Percentiles rank a stretch among this genome's conserved stretches.
phyloP scores from a whole-genome alignment of 2,888 invertebrate genomes.

The Heterodera filipjevi region DNA sequence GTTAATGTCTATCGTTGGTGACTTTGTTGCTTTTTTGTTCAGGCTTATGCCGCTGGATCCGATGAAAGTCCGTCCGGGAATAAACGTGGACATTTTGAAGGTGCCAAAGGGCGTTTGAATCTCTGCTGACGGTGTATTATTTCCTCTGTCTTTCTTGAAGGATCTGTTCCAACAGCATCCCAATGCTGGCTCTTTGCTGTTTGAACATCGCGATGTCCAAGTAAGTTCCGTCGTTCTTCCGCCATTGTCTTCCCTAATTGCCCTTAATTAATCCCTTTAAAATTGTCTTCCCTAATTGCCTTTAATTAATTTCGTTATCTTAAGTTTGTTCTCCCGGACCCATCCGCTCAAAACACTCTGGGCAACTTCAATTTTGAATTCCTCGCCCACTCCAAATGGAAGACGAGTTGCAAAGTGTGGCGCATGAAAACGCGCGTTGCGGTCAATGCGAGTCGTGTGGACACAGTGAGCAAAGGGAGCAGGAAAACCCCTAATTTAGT shows the following conservation, averaged over 20 bases:
- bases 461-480: background rate
- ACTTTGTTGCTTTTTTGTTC: background rate
- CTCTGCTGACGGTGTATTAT: background rate
- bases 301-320: background rate
- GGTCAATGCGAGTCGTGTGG: constrained; percentile 59
- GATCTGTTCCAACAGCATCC: constrained; percentile 57
- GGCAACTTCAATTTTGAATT: constrained; percentile 58
- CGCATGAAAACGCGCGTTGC: constrained; percentile 64
- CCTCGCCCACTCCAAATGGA: constrained; percentile 56
- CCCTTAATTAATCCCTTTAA: background rate
- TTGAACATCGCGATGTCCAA: constrained; percentile 63
- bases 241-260: background rate
- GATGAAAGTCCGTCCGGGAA: constrained; percentile 45
- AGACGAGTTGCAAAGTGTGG: constrained; percentile 61
- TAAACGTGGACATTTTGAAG: constrained; percentile 53
- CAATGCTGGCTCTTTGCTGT: constrained; percentile 61
- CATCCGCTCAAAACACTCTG: constrained; percentile 42
- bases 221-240: background rate
- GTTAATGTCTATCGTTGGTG: background rate
- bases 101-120: constrained; percentile 42
- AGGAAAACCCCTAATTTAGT: background rate
- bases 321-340: constrained; percentile 44
- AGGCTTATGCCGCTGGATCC: constrained; percentile 57
- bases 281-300: background rate
- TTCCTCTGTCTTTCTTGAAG: background rate